Conservation (phyloP, 2,797 vertebrate genomes). For the Rhodeus uyekii region DNA sequence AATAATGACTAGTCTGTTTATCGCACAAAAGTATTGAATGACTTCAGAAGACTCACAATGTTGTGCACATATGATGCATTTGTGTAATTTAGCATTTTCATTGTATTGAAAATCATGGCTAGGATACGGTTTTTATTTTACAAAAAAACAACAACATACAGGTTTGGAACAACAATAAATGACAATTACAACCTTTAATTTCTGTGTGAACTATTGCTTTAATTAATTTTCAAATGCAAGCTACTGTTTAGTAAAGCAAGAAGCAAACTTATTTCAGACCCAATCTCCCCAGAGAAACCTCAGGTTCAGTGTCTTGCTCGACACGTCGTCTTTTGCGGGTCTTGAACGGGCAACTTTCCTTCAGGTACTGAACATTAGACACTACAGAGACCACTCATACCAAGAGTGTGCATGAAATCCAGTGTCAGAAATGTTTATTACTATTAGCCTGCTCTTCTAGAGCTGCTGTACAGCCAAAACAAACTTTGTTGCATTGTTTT, state of each 20-base stretch:
- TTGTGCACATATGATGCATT: too few relatives aligned
- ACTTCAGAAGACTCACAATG: not conserved
- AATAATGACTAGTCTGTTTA: not conserved
- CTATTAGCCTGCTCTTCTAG: too few relatives aligned
- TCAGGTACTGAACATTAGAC: not conserved
- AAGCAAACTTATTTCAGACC: not conserved
- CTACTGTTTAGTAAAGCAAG: not conserved
- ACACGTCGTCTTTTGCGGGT: not conserved
- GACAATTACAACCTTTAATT: not conserved
- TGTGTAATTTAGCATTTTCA: not conserved
- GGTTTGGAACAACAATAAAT: not conserved
- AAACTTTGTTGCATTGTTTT: too few relatives aligned
- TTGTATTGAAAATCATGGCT: not conserved
- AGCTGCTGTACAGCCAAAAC: too few relatives aligned
- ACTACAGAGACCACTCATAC: not conserved
- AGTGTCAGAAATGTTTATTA: too few relatives aligned
- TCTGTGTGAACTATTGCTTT: not conserved
- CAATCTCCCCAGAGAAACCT: not conserved
- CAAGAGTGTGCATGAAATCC: too few relatives aligned
- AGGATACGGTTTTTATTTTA: not conserved
- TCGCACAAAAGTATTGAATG: not conserved
- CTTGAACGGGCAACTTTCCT: not conserved
- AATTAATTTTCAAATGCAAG: not conserved
- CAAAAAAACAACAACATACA: not conserved
- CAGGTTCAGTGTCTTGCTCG: not conserved